A percentile compares a stretch with the other conserved stretches of the same genome.
These are phyloP conservation scores for Chironomus riparius DNA, from an alignment of 2,888 invertebrate species.

Conservation along the genomic window DNA sequence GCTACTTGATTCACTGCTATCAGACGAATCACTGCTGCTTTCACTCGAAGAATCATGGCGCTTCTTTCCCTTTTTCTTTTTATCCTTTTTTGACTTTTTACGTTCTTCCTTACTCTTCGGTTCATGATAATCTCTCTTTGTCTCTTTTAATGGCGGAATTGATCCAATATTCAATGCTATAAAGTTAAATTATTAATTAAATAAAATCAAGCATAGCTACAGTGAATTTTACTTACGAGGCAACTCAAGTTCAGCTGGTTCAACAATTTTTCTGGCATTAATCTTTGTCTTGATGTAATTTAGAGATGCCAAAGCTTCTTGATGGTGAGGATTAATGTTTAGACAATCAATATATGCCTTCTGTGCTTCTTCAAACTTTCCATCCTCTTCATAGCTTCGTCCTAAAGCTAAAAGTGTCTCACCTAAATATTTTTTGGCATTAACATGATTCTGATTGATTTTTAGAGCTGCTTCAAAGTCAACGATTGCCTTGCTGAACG, in stretches of 20 bases:
- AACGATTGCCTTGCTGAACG: constrained; percentile 85
- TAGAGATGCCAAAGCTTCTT: constrained; percentile 75
- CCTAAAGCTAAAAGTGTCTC: constrained; percentile 86
- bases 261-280: constrained; percentile 51
- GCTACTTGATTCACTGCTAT: constrained; percentile 51
- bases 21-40: constrained; percentile 40
- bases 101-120: constrained; percentile 36
- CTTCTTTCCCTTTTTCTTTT: constrained; percentile 54
- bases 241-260: constrained; percentile 52
- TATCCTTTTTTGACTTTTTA: constrained; percentile 53
- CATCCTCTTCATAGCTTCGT: constrained; percentile 78
- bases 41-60: constrained; percentile 49
- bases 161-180: constrained; percentile 30
- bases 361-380: constrained; percentile 73
- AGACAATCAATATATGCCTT: constrained; percentile 79
- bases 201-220: no score
- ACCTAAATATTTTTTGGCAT: constrained; percentile 88
- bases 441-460: constrained; percentile 80
- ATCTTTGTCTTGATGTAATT: constrained; percentile 68
- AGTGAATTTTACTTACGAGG: constrained; percentile 46
- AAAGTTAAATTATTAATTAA: constrained; percentile 16
- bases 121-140: constrained; percentile 34
- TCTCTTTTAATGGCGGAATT: constrained; percentile 27
- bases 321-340: constrained; percentile 74
- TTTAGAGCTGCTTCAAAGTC: constrained; percentile 89